Base-by-base conservation (phyloP, 2,113 vertebrate genomes). In the Heliornis fulica region DNA sequence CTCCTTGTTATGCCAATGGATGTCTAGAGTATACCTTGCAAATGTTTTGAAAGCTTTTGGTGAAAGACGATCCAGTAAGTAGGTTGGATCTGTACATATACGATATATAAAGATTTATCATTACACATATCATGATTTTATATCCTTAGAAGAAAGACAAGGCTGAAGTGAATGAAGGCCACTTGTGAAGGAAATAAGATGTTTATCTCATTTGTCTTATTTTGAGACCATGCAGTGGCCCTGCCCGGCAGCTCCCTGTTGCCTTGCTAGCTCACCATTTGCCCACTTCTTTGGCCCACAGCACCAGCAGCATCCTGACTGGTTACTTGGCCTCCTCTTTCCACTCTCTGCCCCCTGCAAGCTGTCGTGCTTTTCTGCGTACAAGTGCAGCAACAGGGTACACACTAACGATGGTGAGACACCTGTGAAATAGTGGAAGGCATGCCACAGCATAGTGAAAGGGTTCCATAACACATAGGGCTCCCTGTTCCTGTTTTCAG, bases 361-460 rank as follows among this genome's bases (percentile, higher is more conserved):
- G 31, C 25, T 81, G 9, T 10, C 18, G 11, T 48, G 41, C 48
- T 53, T 65, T 57, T 83, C 82, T 86, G n/a, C 8, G 60, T 59
- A 1, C 18, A 40, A 36, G 18, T 15, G 14, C 11, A 26, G 7
- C 31, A 5, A 3, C 0, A 19, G 15, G 31, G 36, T 83, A 5
- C 9, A 20, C 28, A 6, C 10, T 64, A 10, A 28, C 0, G 2
- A 11, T 18, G 31, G n/a, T 3, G 8, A 70, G 28, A n/a, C 10
- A 25, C 17, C 61, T 5, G 1, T 41, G 22, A 36, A 80, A 29
- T 1, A 1, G 19, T 51, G 38, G 32, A 84, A 22, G 40, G 87
- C 88, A 22, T 3, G 1, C 36, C 48, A 28, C 18, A 56, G 2
- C 8, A 9, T 23, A 10, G 10, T 21, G 32, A 54, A 87, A 36